Evolutionary conservation across 2,888 invertebrate genomes (phyloP), one percentile per base, ranked within the genome.

Genomic region (Rhaphigaster nebulosa): DNA sequence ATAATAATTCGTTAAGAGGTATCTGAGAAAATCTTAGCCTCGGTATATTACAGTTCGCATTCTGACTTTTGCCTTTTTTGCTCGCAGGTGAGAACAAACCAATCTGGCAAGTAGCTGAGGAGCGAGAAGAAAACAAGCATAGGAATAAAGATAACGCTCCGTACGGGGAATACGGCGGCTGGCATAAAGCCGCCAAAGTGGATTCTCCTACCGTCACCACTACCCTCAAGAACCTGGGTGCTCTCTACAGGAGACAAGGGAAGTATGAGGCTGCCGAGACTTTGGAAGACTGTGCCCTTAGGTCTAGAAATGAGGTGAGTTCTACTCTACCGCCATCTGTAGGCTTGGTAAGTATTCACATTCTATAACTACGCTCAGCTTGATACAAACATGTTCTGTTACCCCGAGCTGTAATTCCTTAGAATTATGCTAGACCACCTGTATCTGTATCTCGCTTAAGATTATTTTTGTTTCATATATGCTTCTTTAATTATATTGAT

Each of bases 221-320:
- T 38, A 99, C 99, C 0, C 95, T 99, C 92, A 99, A 99, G 95
- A 99, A 99, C 95, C 95, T 99, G 91, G 99, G 99, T 92, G 99
- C 99, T 41, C 96, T 99, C 88, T 99, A 99, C 94, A 96, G 99
- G 93, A 96, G 99, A 92, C 99, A 99, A 95, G 93, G 99, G 93
- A 99, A 99, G 95, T 99, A 98, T 94, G 99, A 99, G 94, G 99
- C 99, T 15, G 99, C 99, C 0, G 99, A 99, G 94, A 99, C 99
- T 0, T 95, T 99, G 52, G 99, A 99, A 94, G 99, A 99, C 95
- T 99, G 99, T 95, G 99, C 99, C 70, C 95, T 99, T 93, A 96
- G 99, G 93, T 98, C 98, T 94, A 96, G 98, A 94, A 98, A 98
- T 95, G 98, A 98, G 96, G 98, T 98, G 94, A 93, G 93, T 93